Evolutionary conservation across 1,140 invertebrate species (phyloP).

Genomic region (Zaprionus vittiger): DNA sequence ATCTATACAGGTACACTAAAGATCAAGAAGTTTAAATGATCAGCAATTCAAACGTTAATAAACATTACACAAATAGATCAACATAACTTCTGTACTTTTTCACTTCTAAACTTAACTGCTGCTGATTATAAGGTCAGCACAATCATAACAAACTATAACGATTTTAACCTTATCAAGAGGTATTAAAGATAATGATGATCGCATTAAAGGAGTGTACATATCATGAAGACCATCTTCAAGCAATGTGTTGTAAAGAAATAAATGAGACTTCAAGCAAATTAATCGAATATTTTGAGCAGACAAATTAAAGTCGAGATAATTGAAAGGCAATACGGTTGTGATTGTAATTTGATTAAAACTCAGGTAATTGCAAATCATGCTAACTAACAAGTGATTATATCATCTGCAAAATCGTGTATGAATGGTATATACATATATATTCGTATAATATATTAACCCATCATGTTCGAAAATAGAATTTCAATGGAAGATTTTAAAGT

Average conservation of each 20-base stretch:
- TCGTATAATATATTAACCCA: background rate
- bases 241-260: background rate
- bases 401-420: background rate
- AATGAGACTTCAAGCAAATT: background rate
- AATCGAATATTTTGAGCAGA: background rate
- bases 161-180: too few relatives aligned
- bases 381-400: background rate
- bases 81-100: background rate
- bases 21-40: background rate
- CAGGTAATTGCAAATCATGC: conserved; percentile 10
- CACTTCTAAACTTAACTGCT: background rate
- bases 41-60: background rate
- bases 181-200: background rate
- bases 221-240: background rate
- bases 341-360: background rate
- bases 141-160: background rate
- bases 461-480: background rate
- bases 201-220: background rate
- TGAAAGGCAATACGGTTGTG: background rate
- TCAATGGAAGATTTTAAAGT: background rate
- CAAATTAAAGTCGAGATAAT: background rate
- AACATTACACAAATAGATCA: background rate
- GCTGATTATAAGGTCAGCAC: background rate
- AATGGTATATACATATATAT: background rate
- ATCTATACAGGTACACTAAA: too few relatives aligned